Conservation (phyloP, 1,140 invertebrate species). For the Drosophila ambigua region DNA sequence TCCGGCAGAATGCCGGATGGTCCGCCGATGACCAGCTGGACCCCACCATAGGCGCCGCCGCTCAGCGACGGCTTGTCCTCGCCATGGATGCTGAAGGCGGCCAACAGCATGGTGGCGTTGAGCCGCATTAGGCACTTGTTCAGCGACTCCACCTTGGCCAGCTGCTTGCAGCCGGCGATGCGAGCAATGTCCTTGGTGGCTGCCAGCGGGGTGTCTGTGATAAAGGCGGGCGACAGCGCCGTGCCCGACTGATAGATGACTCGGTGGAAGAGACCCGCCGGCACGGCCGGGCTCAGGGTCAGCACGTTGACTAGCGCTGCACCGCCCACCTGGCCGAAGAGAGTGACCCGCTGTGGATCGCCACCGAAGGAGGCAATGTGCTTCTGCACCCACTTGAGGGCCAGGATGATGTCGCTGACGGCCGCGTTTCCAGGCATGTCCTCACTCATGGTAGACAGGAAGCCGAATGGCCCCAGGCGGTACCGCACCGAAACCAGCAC, state of each 20-base stretch:
- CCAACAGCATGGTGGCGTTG: conserved; percentile 69
- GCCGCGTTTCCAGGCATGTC: conserved; percentile 89
- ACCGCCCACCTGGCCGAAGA: conserved; percentile 87
- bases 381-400: conserved; percentile 86
- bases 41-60: conserved; percentile 65
- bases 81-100: conserved; percentile 67
- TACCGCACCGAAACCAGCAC: conserved; percentile 85
- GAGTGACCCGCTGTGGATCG: conserved; percentile 86
- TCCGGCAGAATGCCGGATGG: conserved; percentile 78
- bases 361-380: conserved; percentile 89
- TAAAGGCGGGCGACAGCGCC: conserved; percentile 88
- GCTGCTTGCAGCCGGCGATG: conserved; percentile 73
- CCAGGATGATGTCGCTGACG: conserved; percentile 87
- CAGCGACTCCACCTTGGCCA: conserved; percentile 60
- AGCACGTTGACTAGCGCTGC: conserved; percentile 84
- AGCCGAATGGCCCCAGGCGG: conserved; percentile 85
- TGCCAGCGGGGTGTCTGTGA: conserved; percentile 85
- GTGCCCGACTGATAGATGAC: conserved; percentile 84
- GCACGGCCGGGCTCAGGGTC: conserved; percentile 79
- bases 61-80: conserved; percentile 47
- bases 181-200: conserved; percentile 68
- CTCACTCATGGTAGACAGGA: conserved; percentile 85
- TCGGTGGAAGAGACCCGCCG: conserved; percentile 85
- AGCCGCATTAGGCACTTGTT: conserved; percentile 67
- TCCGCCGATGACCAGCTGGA: conserved; percentile 79